Base-by-base conservation (phyloP, 2,888 invertebrate species). In the Dasypolia templi region DNA sequence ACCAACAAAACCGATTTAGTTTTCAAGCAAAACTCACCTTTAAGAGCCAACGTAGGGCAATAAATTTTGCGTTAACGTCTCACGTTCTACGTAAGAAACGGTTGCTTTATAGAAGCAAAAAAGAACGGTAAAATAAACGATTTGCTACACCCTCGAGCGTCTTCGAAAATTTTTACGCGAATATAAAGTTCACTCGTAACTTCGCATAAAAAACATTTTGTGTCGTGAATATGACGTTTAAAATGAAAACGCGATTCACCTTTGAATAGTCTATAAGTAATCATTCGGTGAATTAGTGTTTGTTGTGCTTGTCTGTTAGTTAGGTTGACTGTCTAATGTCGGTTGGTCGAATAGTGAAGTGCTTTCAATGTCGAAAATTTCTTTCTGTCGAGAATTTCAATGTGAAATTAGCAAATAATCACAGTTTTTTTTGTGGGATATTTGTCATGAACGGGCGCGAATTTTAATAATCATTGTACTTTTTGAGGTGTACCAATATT, bases 201-300 rank as follows among this genome's bases (percentile, higher is more conserved):
- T 90, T 89, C 91, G 91, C 89, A 90, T 88, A 88, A 87, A n/a
- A 89, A 90, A 88, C 90, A 92, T 83, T 94, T 94, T 93, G 90
- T 90, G 88, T 91, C 91, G 89, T 91, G 93, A 93, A 92, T 92
- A 90, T 91, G 89, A 91, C 89, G 88, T 91, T 93, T 92, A 75
- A 94, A 81, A 94, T 94, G 92, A 92, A 93, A 94, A 94, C 91
- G 90, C 91, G 87, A 93, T 93, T 92, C 84, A 77, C 75, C 75
- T 81, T 82, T 77, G 82, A 83, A 82, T 77, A 71, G 67, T 73
- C 79, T 85, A 77, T 82, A 79, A 77, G 68, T 82, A 63, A 81
- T 82, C 73, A 81, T 68, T 81, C 70, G 58, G 39, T 62, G 59
- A 68, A 72, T 70, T 74, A 84, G 79, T 67, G 83, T 29, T 77